Evolutionary conservation across 1,140 invertebrate genomes (phyloP).

Genomic region (Spodoptera frugiperda): DNA sequence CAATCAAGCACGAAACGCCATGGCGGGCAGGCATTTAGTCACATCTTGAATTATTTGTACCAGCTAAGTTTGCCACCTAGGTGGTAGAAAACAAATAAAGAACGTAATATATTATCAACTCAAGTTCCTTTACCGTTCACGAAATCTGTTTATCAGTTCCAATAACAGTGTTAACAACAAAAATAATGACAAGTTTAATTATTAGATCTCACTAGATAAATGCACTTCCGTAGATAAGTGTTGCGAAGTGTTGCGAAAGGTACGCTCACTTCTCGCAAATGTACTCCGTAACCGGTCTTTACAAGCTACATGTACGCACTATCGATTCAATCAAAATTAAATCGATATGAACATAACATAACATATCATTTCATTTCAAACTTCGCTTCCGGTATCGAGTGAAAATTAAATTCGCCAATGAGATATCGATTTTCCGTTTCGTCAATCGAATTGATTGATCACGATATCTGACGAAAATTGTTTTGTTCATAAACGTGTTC

Average conservation of each 20-base stretch:
- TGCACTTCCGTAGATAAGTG: background rate
- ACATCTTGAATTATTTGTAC: too few species aligned
- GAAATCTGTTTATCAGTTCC: background rate
- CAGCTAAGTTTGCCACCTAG: too few species aligned
- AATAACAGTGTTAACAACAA: background rate
- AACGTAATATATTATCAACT: too few species aligned
- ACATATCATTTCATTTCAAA: conserved; percentile 12
- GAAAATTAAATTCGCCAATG: conserved; percentile 6
- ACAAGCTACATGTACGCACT: background rate
- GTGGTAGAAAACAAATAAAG: too few species aligned
- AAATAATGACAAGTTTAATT: conserved; percentile 13
- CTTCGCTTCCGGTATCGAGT: conserved; percentile 14
- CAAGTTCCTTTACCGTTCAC: too few species aligned
- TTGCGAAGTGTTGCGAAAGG: conserved; percentile 16
- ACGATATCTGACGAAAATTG: background rate
- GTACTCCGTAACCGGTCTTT: conserved; percentile 7
- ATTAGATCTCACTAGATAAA: conserved; percentile 10
- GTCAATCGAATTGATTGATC: background rate
- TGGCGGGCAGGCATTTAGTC: too few species aligned
- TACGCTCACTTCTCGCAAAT: background rate
- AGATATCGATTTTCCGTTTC: conserved; percentile 18
- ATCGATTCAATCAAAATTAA: conserved; percentile 14
- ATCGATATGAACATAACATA: conserved; percentile 21
- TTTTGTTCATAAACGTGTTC: background rate
- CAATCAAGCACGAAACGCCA: too few species aligned